These are phyloP conservation scores for Theonella swinhoei DNA, from an alignment of 37 sponge, comb jelly and placozoan genomes.

Conservation along the genomic window DNA sequence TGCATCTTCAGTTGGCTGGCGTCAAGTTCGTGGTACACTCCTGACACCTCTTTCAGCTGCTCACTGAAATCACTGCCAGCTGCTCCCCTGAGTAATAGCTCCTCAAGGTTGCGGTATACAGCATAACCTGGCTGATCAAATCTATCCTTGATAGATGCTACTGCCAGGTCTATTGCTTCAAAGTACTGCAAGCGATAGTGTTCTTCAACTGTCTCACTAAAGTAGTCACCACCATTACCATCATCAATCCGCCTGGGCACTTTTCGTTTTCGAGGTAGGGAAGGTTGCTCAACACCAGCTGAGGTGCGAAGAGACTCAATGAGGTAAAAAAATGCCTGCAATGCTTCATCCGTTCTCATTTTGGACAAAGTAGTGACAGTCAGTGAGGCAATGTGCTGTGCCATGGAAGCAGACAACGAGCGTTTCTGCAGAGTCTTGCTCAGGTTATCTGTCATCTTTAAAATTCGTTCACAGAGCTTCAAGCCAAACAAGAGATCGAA, in stretches of 20 bases:
- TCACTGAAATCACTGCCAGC: constrained; percentile 4
- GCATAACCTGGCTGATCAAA: constrained; percentile 56
- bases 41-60: constrained; percentile 10
- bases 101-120: constrained; percentile 29
- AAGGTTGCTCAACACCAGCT: constrained; percentile 6
- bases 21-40: constrained; percentile 14
- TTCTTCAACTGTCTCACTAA: constrained; percentile 24
- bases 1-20: neutral
- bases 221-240: constrained; percentile 18
- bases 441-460: constrained; percentile 48
- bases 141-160: constrained; percentile 17
- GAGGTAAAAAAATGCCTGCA: neutral
- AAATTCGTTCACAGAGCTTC: neutral
- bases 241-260: constrained; percentile 36
- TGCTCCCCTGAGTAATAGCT: constrained; percentile 17
- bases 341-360: constrained; percentile 35
- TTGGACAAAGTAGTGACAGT: constrained; percentile 10
- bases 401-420: constrained; percentile 45
- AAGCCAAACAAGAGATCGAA: constrained; percentile 53
- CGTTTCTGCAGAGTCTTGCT: constrained; percentile 47
- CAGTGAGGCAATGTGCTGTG: constrained; percentile 34
- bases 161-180: constrained; percentile 28
- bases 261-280: constrained; percentile 34
- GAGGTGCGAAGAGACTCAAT: neutral
- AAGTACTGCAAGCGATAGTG: constrained; percentile 35